Percentiles rank a stretch among this genome's conserved stretches.
These are phyloP conservation scores for Hippocampus comes DNA, from an alignment of 2,113 vertebrate genomes.

Conservation along the genomic window DNA sequence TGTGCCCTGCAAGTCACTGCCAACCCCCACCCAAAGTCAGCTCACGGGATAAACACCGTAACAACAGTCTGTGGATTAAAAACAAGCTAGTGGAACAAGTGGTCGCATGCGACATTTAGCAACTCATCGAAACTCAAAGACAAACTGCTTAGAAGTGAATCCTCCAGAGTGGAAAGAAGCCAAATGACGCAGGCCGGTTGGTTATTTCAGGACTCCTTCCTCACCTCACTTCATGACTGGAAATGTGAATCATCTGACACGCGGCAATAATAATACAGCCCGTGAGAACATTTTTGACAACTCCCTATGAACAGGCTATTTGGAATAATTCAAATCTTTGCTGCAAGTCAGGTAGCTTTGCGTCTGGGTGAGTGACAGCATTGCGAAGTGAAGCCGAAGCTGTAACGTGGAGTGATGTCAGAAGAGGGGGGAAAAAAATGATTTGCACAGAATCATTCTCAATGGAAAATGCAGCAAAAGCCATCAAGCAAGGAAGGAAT, in stretches of 20 bases:
- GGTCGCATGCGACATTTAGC: neutral
- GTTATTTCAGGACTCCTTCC: constrained; percentile 10
- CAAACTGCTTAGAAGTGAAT: constrained; percentile 36
- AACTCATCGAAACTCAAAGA: constrained; percentile 15
- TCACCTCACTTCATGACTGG: constrained; percentile 6
- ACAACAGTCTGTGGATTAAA: neutral
- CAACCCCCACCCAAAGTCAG: too few species aligned
- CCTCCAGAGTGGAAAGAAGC: too few species aligned
- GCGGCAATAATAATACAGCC: constrained; percentile 13
- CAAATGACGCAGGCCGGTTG: too few species aligned
- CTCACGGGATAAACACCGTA: too few species aligned
- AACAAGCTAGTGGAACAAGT: neutral
- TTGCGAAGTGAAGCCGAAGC: constrained; percentile 51
- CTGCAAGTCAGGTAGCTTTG: neutral
- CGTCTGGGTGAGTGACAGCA: constrained; percentile 25
- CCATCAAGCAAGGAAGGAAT: constrained; percentile 50
- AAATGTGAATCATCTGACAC: constrained; percentile 39
- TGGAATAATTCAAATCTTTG: neutral
- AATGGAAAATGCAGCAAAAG: constrained; percentile 50
- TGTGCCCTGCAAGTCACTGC: too few species aligned
- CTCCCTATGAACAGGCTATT: neutral
- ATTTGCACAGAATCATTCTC: constrained; percentile 60
- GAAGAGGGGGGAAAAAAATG: constrained; percentile 45
- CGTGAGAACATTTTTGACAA: neutral
- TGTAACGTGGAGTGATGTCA: constrained; percentile 55